Percentiles rank a stretch among this genome's conserved stretches.
Evolutionary conservation across 1,140 invertebrate genomes (phyloP).

Genomic region (Papilio dardanus): DNA sequence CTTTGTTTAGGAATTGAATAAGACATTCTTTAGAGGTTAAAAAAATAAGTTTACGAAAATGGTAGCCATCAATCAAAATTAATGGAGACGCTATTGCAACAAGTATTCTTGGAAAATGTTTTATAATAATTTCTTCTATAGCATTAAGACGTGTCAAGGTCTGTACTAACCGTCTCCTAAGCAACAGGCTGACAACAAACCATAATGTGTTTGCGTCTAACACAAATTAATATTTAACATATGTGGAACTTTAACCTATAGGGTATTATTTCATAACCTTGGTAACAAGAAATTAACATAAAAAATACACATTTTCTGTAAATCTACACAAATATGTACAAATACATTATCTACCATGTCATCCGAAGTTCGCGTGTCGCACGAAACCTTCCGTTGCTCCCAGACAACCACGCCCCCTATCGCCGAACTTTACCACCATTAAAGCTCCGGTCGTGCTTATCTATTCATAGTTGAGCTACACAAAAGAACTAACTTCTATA

Average conservation of each 20-base stretch:
- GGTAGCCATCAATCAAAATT: not conserved
- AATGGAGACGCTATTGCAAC: not conserved
- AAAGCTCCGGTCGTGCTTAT: not conserved
- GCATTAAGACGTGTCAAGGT: slow-evolving; percentile 9
- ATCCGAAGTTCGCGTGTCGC: not conserved
- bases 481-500: not conserved
- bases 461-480: not conserved
- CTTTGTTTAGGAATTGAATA: too few species aligned
- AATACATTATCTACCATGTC: not conserved
- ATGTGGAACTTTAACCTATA: not conserved
- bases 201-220: not conserved
- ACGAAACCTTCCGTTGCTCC: slow-evolving; percentile 3
- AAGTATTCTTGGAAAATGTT: slow-evolving; percentile 14
- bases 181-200: slow-evolving; percentile 16
- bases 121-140: not conserved
- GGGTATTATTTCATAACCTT: not conserved
- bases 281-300: not conserved
- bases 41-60: not conserved
- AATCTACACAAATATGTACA: not conserved
- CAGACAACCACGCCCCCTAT: not conserved
- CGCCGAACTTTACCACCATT: not conserved
- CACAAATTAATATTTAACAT: not conserved
- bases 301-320: not conserved
- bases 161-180: not conserved
- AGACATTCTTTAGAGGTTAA: too few species aligned